Conservation (phyloP, 1,140 invertebrate genomes). For the Andrena cerasifolii region DNA sequence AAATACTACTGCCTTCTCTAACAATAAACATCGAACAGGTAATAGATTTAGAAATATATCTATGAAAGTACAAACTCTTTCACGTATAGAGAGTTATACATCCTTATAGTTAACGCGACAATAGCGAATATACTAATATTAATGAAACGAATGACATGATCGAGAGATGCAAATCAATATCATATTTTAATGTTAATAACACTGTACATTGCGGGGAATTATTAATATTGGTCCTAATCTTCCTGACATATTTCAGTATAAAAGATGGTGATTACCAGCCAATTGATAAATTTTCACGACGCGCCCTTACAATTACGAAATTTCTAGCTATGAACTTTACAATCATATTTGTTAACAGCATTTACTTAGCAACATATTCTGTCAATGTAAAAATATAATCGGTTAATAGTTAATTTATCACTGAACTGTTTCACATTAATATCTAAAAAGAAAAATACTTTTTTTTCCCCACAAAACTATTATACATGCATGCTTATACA, state of each 20-base stretch:
- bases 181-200: conserved; percentile 46
- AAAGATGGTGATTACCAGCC: conserved; percentile 18
- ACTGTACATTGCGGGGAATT: conserved; percentile 50
- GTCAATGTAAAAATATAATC: conserved; percentile 34
- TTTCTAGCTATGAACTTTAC: conserved; percentile 4
- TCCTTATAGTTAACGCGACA: conserved; percentile 31
- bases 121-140: conserved; percentile 44
- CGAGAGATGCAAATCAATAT: conserved; percentile 42
- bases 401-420: conserved; percentile 8
- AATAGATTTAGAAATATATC: conserved; percentile 64
- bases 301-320: not conserved
- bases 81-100: conserved; percentile 30
- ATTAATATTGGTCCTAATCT: conserved; percentile 56
- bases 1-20: conserved; percentile 56
- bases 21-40: conserved; percentile 52
- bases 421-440: conserved; percentile 13
- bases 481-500: not conserved
- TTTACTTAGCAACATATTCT: not conserved
- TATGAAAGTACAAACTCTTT: conserved; percentile 74
- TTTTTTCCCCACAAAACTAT: conserved; percentile 15
- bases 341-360: conserved; percentile 9
- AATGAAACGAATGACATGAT: conserved; percentile 42
- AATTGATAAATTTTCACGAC: conserved; percentile 16
- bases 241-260: conserved; percentile 24
- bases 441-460: conserved; percentile 29